Percentiles rank a stretch among this genome's conserved stretches.
These are phyloP conservation scores for Phallusia fumigata DNA, from an alignment of 23 tunicate species.

Conservation along the genomic window DNA sequence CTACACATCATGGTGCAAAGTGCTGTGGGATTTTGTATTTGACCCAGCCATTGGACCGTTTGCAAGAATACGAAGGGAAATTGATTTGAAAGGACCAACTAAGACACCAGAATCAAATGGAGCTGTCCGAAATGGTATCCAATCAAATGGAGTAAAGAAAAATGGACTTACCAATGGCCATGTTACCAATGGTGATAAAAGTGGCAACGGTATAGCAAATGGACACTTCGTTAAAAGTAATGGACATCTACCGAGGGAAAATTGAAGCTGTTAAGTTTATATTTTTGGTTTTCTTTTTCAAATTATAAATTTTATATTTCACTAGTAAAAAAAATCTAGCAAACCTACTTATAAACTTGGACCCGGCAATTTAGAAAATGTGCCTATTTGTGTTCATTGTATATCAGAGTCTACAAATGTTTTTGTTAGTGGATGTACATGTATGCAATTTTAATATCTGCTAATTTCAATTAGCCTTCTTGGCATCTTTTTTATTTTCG, in stretches of 20 bases:
- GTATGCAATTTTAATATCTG: too few species aligned
- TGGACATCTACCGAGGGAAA: neutral
- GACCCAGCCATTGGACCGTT: constrained; percentile 92
- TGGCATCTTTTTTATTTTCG: too few species aligned
- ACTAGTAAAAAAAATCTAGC: neutral
- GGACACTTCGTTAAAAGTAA: neutral
- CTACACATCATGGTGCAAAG: constrained; percentile 94
- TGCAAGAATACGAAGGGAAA: constrained; percentile 68
- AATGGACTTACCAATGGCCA: neutral
- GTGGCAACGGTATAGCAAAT: neutral
- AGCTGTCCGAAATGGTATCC: neutral
- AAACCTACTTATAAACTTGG: neutral
- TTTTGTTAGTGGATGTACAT: too few species aligned
- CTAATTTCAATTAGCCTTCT: too few species aligned
- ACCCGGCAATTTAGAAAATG: neutral
- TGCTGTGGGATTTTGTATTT: constrained; percentile 87
- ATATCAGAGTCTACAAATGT: too few species aligned
- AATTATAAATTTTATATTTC: neutral
- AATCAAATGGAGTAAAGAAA: neutral
- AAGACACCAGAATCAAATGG: neutral
- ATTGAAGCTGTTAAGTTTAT: neutral
- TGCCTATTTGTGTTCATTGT: neutral
- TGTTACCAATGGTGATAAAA: neutral
- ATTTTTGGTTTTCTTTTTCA: neutral
- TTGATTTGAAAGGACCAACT: constrained; percentile 18